Evolutionary conservation across 2,888 invertebrate species (phyloP), one percentile per base, ranked within the genome.

Genomic region (Bellardia bayeri): DNA sequence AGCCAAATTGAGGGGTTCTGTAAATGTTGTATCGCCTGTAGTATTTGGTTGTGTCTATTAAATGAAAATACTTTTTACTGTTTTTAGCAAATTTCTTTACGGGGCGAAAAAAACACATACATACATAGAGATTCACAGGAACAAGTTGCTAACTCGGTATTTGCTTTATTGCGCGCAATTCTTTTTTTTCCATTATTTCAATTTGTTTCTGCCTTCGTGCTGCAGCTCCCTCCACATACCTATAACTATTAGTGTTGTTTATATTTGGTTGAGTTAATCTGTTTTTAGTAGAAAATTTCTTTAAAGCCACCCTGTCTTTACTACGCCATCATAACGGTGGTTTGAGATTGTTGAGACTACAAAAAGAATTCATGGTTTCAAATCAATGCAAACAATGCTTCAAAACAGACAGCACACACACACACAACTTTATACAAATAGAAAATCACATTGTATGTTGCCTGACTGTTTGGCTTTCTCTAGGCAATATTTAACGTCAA

Each of bases 181-280:
- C 37, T 49, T 66, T 56, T 16, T 58, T 64, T 82, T 45, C 11
- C 11, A 45, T 45, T 11, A 45, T 45, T 11, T 56, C 49, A 82
- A 74, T 82, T 82, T 74, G 54, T 33, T 74, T 82, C 42, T 81
- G 42, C 33, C 37, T 33, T 30, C 7, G 14, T 11, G 11, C 11
- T 45, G 45, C 13, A 6, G 6, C 37, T 37, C 45, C 14, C 30
- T 14, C n/a, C 13, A 49, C 5, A 49, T 51, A 11, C 49, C n/a
- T n/a, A n/a, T n/a, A 2, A 13, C 49, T 14, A 30, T 68, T 13
- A 23, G 14, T 30, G 45, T 30, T 69, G 45, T 49, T 76, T 23
- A 37, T 66, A 58, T 78, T 82, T 64, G 79, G 82, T 80, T 80
- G 82, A 80, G 56, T 86, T 83, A 86, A 86, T 71, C 66, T 71